Evolutionary conservation across 1,140 invertebrate genomes (phyloP).

Genomic region (Drosophila murphyi): DNA sequence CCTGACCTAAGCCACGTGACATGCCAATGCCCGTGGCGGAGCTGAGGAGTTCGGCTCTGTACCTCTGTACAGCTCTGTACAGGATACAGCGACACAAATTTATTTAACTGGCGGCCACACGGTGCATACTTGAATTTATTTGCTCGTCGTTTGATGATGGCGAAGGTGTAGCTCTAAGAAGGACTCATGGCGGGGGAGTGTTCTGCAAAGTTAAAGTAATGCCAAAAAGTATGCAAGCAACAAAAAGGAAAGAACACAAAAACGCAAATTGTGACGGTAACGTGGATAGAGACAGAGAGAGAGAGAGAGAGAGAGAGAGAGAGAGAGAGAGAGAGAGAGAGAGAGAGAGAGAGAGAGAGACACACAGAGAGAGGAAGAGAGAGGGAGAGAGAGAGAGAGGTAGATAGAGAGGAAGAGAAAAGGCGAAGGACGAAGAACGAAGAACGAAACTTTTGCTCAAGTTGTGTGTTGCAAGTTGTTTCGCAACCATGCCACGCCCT

Average conservation of each 20-base stretch:
- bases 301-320: no score
- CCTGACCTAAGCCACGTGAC: slow-evolving; percentile 36
- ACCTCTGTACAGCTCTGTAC: neutral
- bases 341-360: no score
- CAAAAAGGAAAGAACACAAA: slow-evolving; percentile 24
- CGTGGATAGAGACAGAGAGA: neutral
- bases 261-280: slow-evolving; percentile 64
- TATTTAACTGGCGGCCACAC: slow-evolving; percentile 77
- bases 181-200: slow-evolving; percentile 10
- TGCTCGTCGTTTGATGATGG: slow-evolving; percentile 41
- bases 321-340: no score
- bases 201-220: slow-evolving; percentile 65
- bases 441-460: slow-evolving; percentile 66
- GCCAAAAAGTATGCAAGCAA: slow-evolving; percentile 70
- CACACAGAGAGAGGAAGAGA: no score
- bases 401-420: neutral
- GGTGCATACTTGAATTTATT: slow-evolving; percentile 79
- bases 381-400: no score
- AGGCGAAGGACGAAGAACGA: slow-evolving; percentile 35
- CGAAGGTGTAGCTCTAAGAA: neutral
- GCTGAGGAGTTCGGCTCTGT: neutral
- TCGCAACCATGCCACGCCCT: slow-evolving; percentile 35
- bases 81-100: slow-evolving; percentile 55
- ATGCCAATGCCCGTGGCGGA: slow-evolving; percentile 15
- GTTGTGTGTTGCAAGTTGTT: slow-evolving; percentile 74